Percentiles rank a stretch among this genome's conserved stretches.
Evolutionary conservation across 2,113 vertebrate genomes (phyloP).

Genomic region (Pelvicachromis taeniatus): DNA sequence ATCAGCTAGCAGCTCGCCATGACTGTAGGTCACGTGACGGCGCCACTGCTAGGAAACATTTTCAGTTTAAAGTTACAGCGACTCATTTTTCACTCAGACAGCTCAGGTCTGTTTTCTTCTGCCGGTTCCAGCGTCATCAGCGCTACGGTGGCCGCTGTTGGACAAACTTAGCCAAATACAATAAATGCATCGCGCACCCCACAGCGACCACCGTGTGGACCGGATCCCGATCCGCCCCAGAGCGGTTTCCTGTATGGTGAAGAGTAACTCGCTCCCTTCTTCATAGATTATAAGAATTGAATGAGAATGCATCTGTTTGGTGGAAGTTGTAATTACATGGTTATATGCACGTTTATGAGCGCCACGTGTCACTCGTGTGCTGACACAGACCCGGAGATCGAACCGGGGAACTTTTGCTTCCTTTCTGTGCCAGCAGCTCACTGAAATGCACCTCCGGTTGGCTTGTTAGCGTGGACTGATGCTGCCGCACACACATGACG

Average conservation of each 20-base stretch:
- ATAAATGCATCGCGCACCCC: not conserved
- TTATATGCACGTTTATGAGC: rapidly evolving
- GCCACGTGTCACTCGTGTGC: not conserved
- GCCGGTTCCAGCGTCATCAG: not conserved
- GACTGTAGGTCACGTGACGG: not conserved
- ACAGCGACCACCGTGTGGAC: not conserved
- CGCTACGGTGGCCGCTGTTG: not conserved
- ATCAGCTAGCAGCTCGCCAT: not conserved
- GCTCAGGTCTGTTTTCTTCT: not conserved
- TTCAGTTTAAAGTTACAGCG: not conserved
- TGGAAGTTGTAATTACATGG: not conserved
- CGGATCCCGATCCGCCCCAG: not conserved
- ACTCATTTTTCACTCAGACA: not conserved
- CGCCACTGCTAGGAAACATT: not conserved
- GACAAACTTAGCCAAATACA: not conserved
- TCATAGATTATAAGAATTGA: not conserved
- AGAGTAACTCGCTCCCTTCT: no score
- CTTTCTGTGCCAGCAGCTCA: not conserved
- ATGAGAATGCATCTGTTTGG: not conserved
- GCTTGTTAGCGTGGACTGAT: not conserved
- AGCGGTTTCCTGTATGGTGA: not conserved
- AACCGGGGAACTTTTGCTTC: not conserved
- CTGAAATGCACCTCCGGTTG: not conserved
- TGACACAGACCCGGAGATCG: not conserved
- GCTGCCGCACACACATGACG: not conserved